Percentiles rank a stretch among this genome's conserved stretches.
phyloP scores from a whole-genome alignment of 2,797 vertebrate species.

The Mormyrus proboscirostris region DNA sequence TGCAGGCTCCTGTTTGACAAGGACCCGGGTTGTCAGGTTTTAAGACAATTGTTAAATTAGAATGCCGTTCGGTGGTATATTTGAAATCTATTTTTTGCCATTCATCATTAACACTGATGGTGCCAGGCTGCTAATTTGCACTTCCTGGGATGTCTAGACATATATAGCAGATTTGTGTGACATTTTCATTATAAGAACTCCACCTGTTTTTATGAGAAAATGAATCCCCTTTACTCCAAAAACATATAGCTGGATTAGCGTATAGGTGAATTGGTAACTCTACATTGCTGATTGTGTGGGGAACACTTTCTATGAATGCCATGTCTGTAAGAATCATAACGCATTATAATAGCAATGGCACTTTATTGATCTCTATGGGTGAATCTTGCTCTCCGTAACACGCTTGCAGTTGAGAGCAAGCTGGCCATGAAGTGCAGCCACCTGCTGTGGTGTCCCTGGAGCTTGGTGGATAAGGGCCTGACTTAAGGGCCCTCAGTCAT shows the following conservation, averaged over 20 bases:
- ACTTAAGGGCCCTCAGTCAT: neutral
- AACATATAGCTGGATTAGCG: neutral
- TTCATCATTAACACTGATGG: neutral
- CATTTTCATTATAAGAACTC: neutral
- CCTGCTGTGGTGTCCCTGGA: neutral
- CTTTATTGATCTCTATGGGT: neutral
- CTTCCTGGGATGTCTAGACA: neutral
- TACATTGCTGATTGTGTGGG: neutral
- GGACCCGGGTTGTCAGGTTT: neutral
- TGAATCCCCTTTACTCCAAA: neutral
- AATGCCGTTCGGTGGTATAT: neutral
- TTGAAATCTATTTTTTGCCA: neutral
- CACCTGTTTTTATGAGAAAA: neutral
- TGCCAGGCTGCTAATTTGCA: constrained; percentile 19
- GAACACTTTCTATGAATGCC: neutral
- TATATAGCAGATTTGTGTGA: neutral
- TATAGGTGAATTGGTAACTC: neutral
- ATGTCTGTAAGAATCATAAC: neutral
- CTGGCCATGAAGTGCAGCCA: neutral
- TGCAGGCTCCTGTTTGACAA: neutral
- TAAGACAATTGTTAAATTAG: neutral
- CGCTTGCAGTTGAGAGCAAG: neutral
- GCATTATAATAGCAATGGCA: neutral
- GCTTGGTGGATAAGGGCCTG: neutral
- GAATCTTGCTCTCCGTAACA: neutral